A percentile compares a stretch with the other conserved stretches of the same genome.
phyloP scores from a whole-genome alignment of 2,797 vertebrate genomes.

The Acipenser oxyrinchus region DNA sequence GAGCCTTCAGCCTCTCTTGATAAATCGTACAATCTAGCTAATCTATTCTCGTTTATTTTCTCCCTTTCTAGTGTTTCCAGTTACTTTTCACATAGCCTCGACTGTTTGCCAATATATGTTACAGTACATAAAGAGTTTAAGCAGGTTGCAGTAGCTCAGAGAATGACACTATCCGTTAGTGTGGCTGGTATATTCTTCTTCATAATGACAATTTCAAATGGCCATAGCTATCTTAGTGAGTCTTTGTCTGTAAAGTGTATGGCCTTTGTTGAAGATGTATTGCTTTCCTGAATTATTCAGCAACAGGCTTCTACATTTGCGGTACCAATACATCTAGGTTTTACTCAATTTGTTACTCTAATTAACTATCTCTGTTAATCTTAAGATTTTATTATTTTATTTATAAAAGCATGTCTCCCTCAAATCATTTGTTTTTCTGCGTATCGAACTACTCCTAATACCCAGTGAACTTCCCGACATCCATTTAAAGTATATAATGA shows the following conservation, averaged over 20 bases:
- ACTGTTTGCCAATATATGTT: conserved; percentile 11
- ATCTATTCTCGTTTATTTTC: conserved; percentile 54
- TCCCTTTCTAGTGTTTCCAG: conserved; percentile 38
- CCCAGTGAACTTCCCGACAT: too few relatives aligned
- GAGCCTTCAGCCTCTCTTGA: conserved; percentile 53
- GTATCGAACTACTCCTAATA: too few relatives aligned
- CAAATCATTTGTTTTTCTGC: too few relatives aligned
- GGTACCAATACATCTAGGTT: too few relatives aligned
- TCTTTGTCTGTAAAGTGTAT: background rate
- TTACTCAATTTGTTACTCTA: too few relatives aligned
- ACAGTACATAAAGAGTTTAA: conserved; percentile 18
- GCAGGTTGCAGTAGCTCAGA: conserved; percentile 8
- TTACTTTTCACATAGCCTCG: conserved; percentile 16
- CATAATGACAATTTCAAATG: conserved; percentile 5
- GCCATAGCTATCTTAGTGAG: background rate
- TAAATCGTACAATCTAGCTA: conserved; percentile 57
- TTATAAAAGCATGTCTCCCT: too few relatives aligned
- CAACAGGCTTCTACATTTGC: too few relatives aligned
- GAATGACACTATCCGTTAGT: background rate
- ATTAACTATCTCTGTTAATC: too few relatives aligned
- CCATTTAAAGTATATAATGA: too few relatives aligned
- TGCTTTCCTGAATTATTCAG: too few relatives aligned
- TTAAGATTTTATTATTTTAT: too few relatives aligned
- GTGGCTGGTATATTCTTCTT: conserved; percentile 9
- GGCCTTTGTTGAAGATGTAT: background rate